These are phyloP conservation scores for Rhagologus leucostigma DNA, from an alignment of 2,113 vertebrate species.

Conservation along the genomic window DNA sequence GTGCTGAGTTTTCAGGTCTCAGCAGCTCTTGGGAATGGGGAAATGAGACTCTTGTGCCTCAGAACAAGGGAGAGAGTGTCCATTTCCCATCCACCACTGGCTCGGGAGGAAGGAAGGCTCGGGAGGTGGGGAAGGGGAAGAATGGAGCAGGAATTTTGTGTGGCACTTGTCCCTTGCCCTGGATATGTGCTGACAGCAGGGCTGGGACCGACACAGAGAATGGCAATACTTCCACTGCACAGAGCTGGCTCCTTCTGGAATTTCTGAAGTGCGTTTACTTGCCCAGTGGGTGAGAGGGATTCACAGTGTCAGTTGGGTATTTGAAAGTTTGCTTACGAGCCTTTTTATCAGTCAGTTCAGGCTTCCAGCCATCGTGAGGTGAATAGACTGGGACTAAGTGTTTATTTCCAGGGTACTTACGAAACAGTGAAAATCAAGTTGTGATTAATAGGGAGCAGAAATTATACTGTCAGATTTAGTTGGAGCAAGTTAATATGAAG, in stretches of 20 bases:
- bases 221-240: not conserved
- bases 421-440: not conserved
- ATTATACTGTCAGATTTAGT: not conserved
- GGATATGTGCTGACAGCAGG: not conserved
- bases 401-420: not conserved
- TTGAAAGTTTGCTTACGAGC: not conserved
- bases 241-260: not conserved
- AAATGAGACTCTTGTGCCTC: not conserved
- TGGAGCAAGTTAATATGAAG: not conserved
- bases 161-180: not conserved
- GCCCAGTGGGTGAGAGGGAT: constrained; percentile 25
- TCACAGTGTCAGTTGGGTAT: not conserved
- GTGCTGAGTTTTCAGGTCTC: not conserved
- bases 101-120: not conserved
- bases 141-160: not conserved
- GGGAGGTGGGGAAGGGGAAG: not conserved
- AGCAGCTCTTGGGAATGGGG: not conserved
- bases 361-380: not conserved
- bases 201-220: not conserved
- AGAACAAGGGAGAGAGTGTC: not conserved
- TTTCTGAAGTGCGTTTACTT: constrained; percentile 11
- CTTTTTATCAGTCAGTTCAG: not conserved
- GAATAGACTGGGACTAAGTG: not conserved
- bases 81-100: not conserved
- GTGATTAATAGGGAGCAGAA: not conserved